Percentiles rank a stretch among this genome's conserved stretches.
Evolutionary conservation across 23 tunicate genomes (phyloP).

Genomic region (Halocynthia aurantium): DNA sequence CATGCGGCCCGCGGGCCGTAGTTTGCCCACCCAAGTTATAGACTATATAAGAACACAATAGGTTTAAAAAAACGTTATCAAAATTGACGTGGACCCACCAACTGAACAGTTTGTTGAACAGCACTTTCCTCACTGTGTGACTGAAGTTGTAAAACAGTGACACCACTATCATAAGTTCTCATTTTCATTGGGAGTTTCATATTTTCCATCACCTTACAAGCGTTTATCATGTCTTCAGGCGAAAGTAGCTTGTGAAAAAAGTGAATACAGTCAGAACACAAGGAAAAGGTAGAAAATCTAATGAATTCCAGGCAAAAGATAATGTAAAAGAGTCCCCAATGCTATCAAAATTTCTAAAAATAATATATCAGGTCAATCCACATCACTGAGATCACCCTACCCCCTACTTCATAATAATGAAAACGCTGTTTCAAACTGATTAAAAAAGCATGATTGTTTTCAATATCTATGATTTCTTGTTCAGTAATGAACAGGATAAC

Average conservation of each 20-base stretch:
- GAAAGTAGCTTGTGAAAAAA: conserved; percentile 38
- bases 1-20: background rate
- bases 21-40: background rate
- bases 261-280: background rate
- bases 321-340: too few relatives aligned
- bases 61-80: background rate
- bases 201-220: conserved; percentile 56
- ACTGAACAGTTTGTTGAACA: conserved; percentile 39
- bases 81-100: conserved; percentile 26
- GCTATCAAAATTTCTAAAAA: too few relatives aligned
- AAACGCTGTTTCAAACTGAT: too few relatives aligned
- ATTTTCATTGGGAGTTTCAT: conserved; percentile 47
- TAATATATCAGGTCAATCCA: too few relatives aligned
- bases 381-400: too few relatives aligned
- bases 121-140: conserved; percentile 64
- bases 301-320: too few relatives aligned
- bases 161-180: conserved; percentile 74
- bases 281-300: too few relatives aligned
- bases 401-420: too few relatives aligned
- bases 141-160: conserved; percentile 55
- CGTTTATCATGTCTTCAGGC: conserved; percentile 78
- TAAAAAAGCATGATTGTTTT: too few relatives aligned
- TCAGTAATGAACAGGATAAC: too few relatives aligned
- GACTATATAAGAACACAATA: background rate
- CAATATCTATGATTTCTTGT: too few relatives aligned